phyloP scores from a whole-genome alignment of 2,113 vertebrate genomes.

The Sciurus niger region DNA sequence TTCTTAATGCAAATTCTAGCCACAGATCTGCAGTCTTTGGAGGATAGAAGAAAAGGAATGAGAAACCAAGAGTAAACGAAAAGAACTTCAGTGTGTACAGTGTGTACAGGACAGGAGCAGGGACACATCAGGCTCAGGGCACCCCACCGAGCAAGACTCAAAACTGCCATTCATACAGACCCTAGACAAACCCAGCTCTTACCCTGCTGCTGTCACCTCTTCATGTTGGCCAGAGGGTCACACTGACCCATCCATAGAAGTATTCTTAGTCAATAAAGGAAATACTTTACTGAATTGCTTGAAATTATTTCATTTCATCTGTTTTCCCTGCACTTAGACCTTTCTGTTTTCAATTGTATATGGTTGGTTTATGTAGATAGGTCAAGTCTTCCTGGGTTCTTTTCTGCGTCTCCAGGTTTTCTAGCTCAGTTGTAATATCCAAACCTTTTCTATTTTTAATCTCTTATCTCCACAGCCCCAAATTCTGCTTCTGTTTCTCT shows the following conservation, averaged over 20 bases:
- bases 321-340: neutral
- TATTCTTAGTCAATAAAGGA: conserved; percentile 28
- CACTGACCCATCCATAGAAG: neutral
- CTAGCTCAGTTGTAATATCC: neutral
- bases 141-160: neutral
- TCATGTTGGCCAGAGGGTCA: neutral
- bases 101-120: neutral
- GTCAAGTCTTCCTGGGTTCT: neutral
- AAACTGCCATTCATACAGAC: neutral
- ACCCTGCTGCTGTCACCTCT: neutral
- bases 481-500: neutral
- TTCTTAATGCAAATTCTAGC: neutral
- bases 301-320: conserved; percentile 35
- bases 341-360: neutral
- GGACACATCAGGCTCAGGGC: neutral
- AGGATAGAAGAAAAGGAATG: neutral
- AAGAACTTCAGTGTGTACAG: neutral
- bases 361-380: neutral
- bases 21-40: neutral
- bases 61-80: neutral
- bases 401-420: neutral
- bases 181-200: conserved; percentile 17
- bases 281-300: neutral
- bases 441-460: conserved; percentile 19
- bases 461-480: neutral